Conservation (phyloP, 2,113 vertebrate genomes). For the Coptodon rendalli region DNA sequence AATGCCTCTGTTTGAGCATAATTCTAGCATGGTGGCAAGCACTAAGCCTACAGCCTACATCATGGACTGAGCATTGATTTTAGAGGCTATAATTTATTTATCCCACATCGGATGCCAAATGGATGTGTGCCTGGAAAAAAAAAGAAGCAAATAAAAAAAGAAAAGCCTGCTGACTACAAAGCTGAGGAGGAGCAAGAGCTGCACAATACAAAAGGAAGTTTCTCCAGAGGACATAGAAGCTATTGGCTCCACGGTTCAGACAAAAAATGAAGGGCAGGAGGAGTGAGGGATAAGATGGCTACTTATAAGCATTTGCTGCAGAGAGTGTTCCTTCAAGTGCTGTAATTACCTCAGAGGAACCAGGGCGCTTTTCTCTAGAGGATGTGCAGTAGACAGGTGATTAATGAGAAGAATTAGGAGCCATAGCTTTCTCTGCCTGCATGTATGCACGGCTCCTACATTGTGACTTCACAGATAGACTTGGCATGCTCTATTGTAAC, state of each 20-base stretch:
- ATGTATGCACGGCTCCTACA: constrained; percentile 25
- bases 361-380: constrained; percentile 23
- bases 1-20: neutral
- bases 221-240: constrained; percentile 5
- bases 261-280: neutral
- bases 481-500: constrained; percentile 27
- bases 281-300: constrained; percentile 25
- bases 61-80: constrained; percentile 46
- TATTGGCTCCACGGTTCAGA: neutral
- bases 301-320: constrained; percentile 42
- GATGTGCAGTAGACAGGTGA: constrained; percentile 44
- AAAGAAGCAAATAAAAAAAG: neutral
- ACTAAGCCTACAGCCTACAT: constrained; percentile 25
- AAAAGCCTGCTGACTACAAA: constrained; percentile 42
- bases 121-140: constrained; percentile 31
- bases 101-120: constrained; percentile 46
- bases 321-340: constrained; percentile 37
- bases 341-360: constrained; percentile 45
- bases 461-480: constrained; percentile 23
- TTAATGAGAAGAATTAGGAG: constrained; percentile 60
- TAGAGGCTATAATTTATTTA: constrained; percentile 48
- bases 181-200: constrained; percentile 4
- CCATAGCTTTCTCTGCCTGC: constrained; percentile 17
- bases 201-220: neutral
- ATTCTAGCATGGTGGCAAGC: constrained; percentile 7